phyloP scores from a whole-genome alignment of 2,888 invertebrate species.

The Eupithecia vulgata region DNA sequence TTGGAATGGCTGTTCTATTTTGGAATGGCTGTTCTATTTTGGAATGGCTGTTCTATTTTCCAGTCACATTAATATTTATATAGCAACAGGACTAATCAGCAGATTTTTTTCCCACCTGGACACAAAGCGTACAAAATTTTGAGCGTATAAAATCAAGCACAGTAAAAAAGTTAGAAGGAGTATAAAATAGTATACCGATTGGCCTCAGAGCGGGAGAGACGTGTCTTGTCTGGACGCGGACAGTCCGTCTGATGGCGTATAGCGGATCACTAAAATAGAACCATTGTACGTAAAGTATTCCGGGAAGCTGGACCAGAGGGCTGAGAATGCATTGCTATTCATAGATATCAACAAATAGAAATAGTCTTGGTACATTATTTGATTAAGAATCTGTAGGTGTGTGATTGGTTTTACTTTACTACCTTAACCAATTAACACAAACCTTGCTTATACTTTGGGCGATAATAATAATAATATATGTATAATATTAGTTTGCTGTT shows the following conservation, averaged over 20 bases:
- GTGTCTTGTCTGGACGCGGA: conserved; percentile 36
- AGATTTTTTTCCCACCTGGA: neutral
- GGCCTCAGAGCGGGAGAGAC: neutral
- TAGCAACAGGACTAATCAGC: neutral
- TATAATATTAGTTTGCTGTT: too few relatives aligned
- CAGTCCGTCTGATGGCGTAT: conserved; percentile 66
- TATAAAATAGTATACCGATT: neutral
- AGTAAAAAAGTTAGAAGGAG: neutral
- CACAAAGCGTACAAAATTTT: neutral
- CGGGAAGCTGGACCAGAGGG: conserved; percentile 13
- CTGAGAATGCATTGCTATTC: neutral
- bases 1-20: too few relatives aligned
- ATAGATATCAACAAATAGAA: neutral
- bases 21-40: too few relatives aligned
- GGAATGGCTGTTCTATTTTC: neutral
- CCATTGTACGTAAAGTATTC: conserved; percentile 23
- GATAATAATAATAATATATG: too few relatives aligned
- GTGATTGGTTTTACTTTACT: too few relatives aligned
- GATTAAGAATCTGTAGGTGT: neutral
- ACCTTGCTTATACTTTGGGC: too few relatives aligned
- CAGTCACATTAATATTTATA: neutral
- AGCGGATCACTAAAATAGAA: conserved; percentile 71
- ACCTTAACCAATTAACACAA: too few relatives aligned
- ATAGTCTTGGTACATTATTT: neutral
- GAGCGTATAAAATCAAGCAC: neutral